Evolutionary conservation across 2,888 invertebrate genomes (phyloP), one percentile per base, ranked within the genome.

Genomic region (Lasius fuliginosus): DNA sequence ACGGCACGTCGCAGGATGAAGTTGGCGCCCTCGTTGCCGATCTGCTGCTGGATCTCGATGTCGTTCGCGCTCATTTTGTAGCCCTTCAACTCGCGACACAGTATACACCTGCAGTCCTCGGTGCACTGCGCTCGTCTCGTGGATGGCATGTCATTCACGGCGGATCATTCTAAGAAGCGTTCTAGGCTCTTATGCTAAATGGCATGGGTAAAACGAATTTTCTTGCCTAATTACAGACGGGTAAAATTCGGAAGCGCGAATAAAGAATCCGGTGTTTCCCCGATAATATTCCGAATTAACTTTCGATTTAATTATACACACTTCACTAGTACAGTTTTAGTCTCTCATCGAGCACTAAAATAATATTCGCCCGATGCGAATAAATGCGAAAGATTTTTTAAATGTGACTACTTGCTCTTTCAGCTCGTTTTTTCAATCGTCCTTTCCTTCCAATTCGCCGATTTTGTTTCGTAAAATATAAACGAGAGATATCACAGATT

Each of bases 41-140:
- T 73, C 79, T 86, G 79, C 46, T 86, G 81, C 82, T 83, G 76
- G 30, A 60, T 46, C 40, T 69, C 60, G 46, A 53, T 33, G 46
- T 46, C 46, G 82, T 82, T 84, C 86, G 90, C 65, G 73, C 83
- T 84, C 88, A 90, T 91, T 65, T 96, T 96, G 93, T 96, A 97
- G 90, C 96, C 96, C 91, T 96, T 96, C 91, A 97, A 95, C 94
- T 97, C 97, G 89, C 97, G 96, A 94, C 98, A 98, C 93, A 98
- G 96, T 93, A 97, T 96, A 95, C 98, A 98, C 91, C 96, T 96
- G 95, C 98, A 98, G 92, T 97, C 96, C 95, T 74, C 85, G 49
- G 83, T 46, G 86, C 92, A 92, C 75, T 76, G 62, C 46, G 33
- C 68, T 33, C 71, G 82, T 30, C 82, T 85, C 68, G 56, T 77